These are phyloP conservation scores for Scelioninae gen. 2 DNA, from an alignment of 2,888 invertebrate species.

Conservation along the genomic window DNA sequence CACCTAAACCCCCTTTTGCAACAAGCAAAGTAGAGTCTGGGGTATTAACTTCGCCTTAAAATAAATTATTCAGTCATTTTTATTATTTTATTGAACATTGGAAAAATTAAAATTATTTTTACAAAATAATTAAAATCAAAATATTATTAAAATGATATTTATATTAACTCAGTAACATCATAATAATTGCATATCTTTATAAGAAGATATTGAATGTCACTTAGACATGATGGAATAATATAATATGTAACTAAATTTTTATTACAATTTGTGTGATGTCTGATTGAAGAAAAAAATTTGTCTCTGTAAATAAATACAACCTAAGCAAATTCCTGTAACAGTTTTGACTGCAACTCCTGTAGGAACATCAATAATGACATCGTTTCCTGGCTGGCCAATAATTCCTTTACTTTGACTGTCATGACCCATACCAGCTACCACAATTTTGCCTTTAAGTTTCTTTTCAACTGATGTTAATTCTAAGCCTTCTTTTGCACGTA, in stretches of 20 bases:
- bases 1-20: conserved; percentile 90
- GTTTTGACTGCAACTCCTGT: conserved; percentile 86
- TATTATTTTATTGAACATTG: no score
- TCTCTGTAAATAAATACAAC: conserved; percentile 75
- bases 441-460: conserved; percentile 68
- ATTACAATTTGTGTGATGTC: no score
- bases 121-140: no score
- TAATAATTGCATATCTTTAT: no score
- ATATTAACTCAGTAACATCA: no score
- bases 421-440: conserved; percentile 83
- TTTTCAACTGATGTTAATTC: conserved; percentile 79
- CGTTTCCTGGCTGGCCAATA: conserved; percentile 84
- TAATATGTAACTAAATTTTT: no score
- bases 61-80: not conserved
- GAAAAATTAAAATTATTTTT: no score
- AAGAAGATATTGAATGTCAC: no score
- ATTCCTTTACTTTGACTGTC: conserved; percentile 86
- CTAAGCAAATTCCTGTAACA: conserved; percentile 81
- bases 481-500: conserved; percentile 81
- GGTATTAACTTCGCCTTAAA: conserved; percentile 84
- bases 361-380: conserved; percentile 86
- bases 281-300: no score
- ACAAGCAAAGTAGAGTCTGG: conserved; percentile 82
- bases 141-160: no score
- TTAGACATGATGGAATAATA: no score